Evolutionary conservation across 2,113 vertebrate genomes (phyloP).

Genomic region (Jacana jacana): DNA sequence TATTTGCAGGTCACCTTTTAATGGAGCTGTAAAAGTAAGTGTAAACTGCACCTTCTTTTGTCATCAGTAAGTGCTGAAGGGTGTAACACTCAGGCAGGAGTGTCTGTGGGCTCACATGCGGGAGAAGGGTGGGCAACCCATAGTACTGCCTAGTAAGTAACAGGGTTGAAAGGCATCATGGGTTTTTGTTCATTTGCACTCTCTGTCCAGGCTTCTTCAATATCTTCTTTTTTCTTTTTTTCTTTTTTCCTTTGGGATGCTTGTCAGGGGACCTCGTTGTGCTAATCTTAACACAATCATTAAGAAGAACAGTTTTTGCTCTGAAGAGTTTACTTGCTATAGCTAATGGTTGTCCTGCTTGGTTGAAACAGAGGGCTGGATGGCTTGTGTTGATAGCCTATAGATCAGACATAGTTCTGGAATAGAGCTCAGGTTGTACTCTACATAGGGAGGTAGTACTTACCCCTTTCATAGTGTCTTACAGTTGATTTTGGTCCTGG

Average conservation of each 20-base stretch:
- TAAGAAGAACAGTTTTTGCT: not conserved
- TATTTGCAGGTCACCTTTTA: conserved; percentile 71
- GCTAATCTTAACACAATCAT: not conserved
- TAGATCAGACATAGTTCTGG: not conserved
- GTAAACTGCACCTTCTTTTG: conserved; percentile 63
- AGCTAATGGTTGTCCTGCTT: not conserved
- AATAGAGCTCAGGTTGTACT: not conserved
- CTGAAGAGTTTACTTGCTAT: not conserved
- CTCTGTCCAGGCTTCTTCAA: not conserved
- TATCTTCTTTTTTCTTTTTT: not conserved
- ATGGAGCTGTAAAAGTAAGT: conserved; percentile 72
- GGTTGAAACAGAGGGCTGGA: not conserved
- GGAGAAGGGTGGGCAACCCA: conserved; percentile 38
- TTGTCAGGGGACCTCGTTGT: not conserved
- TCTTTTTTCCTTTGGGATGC: not conserved
- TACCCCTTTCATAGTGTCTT: not conserved
- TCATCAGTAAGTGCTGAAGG: conserved; percentile 54
- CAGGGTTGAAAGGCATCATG: not conserved
- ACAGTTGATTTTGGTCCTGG: not conserved
- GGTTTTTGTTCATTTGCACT: not conserved
- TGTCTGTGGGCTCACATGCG: conserved; percentile 13
- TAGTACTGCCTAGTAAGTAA: conserved; percentile 1
- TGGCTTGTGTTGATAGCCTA: not conserved
- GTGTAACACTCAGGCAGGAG: conserved; percentile 10
- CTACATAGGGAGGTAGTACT: not conserved